A percentile compares a stretch with the other conserved stretches of the same genome.
phyloP scores from a whole-genome alignment of 1,140 invertebrate genomes.

The Zaprionus inermis region DNA sequence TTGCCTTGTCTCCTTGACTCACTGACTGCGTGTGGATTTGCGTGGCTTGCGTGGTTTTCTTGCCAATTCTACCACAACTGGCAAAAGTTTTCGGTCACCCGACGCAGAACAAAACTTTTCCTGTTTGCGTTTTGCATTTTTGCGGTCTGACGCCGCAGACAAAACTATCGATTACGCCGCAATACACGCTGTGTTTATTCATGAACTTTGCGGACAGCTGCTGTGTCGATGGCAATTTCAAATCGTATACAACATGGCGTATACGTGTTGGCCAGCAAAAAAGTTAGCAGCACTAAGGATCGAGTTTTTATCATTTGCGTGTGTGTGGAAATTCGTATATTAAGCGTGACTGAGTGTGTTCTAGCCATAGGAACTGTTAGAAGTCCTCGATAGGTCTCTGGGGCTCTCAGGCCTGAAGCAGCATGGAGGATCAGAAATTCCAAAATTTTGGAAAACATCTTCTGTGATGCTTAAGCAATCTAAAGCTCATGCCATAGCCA shows the following conservation, averaged over 20 bases:
- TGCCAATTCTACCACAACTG: not conserved
- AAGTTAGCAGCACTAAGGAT: no score
- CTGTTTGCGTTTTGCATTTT: constrained; percentile 54
- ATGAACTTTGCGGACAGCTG: constrained; percentile 34
- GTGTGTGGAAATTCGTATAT: no score
- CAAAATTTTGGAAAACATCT: no score
- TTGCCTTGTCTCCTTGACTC: not conserved
- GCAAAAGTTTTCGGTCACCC: constrained; percentile 5
- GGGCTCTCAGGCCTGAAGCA: no score
- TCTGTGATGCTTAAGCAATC: no score
- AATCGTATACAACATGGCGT: constrained; percentile 28
- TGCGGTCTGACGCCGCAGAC: constrained; percentile 42
- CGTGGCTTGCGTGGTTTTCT: not conserved
- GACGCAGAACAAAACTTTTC: constrained; percentile 74
- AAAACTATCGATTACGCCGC: constrained; percentile 35
- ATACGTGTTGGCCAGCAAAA: constrained; percentile 25
- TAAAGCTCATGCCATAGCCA: no score
- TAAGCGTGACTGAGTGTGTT: no score
- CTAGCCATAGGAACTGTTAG: no score
- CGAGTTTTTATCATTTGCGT: no score
- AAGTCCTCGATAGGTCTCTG: no score
- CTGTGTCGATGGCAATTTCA: not conserved
- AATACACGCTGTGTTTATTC: constrained; percentile 26
- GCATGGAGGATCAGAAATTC: no score
- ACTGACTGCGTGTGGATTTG: not conserved